Percentiles rank a stretch among this genome's conserved stretches.
Conservation (phyloP, 2,797 vertebrate genomes). For the Tragelaphus oryx region DNA sequence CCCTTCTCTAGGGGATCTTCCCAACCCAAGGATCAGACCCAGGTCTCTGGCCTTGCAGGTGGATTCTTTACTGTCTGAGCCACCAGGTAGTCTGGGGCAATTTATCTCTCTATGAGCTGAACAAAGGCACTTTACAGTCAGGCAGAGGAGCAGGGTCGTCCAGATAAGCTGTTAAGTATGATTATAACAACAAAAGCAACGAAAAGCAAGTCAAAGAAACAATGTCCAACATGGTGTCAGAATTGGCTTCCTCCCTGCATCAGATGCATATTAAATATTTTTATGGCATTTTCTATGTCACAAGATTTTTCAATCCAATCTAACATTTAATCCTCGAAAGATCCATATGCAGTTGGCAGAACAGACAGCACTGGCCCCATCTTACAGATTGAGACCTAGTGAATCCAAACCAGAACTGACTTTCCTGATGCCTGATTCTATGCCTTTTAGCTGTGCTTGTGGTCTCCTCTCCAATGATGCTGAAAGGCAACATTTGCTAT, state of each 20-base stretch:
- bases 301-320: neutral
- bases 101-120: neutral
- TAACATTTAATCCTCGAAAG: neutral
- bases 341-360: neutral
- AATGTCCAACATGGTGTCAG: neutral
- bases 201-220: neutral
- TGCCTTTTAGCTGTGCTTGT: neutral
- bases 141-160: neutral
- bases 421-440: neutral
- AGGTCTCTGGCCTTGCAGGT: neutral
- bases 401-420: neutral
- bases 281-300: neutral
- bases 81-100: neutral
- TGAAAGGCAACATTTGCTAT: neutral
- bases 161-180: neutral
- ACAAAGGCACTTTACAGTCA: neutral
- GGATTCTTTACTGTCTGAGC: neutral
- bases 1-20: neutral
- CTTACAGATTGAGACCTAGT: neutral
- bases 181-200: neutral
- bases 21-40: neutral
- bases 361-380: neutral
- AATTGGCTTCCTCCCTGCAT: neutral
- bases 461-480: neutral
- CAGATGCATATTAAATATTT: neutral